A percentile compares a stretch with the other conserved stretches of the same genome.
These are phyloP conservation scores for Steatornis caripensis DNA, from an alignment of 2,113 vertebrate genomes.

Conservation along the genomic window DNA sequence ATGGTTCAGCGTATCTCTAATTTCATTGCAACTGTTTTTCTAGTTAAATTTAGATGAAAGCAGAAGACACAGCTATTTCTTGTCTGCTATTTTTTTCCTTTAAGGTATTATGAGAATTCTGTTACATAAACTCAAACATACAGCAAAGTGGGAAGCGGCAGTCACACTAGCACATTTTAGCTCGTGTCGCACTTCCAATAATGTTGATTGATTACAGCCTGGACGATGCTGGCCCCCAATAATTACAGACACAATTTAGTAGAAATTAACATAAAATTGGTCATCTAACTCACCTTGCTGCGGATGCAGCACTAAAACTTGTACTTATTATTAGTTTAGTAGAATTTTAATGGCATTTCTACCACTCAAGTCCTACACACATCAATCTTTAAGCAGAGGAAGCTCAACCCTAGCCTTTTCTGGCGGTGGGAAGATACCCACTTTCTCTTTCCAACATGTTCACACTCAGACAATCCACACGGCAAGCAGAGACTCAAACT, in stretches of 20 bases:
- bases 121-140: background rate
- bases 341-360: background rate
- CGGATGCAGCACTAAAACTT: background rate
- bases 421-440: background rate
- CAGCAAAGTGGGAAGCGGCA: background rate
- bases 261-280: background rate
- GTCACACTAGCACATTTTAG: background rate
- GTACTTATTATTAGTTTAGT: background rate
- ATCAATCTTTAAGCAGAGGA: background rate
- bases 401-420: background rate
- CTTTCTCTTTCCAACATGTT: background rate
- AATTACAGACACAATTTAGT: background rate
- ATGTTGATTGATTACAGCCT: background rate
- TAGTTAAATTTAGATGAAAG: slow-evolving; percentile 44
- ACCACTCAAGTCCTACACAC: background rate
- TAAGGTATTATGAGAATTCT: background rate
- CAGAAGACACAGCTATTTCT: background rate
- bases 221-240: background rate
- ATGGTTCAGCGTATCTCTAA: slow-evolving; percentile 38
- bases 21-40: slow-evolving; percentile 22
- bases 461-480: background rate
- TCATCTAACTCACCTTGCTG: background rate
- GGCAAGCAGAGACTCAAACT: background rate
- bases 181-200: background rate
- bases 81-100: background rate